phyloP scores from a whole-genome alignment of 1,140 invertebrate genomes.

The Daktulosphaira vitifoliae region DNA sequence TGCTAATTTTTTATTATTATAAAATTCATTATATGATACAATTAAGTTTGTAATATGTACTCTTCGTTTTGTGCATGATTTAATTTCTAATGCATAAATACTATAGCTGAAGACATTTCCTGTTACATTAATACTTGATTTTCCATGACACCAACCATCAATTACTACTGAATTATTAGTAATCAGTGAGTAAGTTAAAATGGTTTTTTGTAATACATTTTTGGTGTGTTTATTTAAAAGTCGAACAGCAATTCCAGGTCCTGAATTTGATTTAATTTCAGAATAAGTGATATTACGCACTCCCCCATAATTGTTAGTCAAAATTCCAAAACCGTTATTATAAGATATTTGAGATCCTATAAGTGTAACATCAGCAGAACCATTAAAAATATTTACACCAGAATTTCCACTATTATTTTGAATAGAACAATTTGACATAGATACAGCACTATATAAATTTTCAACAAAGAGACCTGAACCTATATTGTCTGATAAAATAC shows the following conservation, averaged over 20 bases:
- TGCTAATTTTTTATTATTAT: conserved; percentile 63
- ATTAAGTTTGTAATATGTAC: conserved; percentile 52
- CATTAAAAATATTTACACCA: conserved; percentile 74
- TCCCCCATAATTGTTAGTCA: conserved; percentile 86
- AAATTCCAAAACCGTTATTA: conserved; percentile 85
- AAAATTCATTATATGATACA: conserved; percentile 78
- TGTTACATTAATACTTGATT: conserved; percentile 62
- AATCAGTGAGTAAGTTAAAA: conserved; percentile 24
- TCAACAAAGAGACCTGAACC: conserved; percentile 27
- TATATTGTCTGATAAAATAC: conserved; percentile 24
- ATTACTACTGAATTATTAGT: conserved; percentile 20
- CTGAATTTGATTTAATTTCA: conserved; percentile 67
- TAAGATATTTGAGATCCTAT: conserved; percentile 79
- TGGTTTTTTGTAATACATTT: conserved; percentile 15
- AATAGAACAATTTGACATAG: conserved; percentile 10
- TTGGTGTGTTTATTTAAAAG: conserved; percentile 26
- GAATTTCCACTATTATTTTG: conserved; percentile 63
- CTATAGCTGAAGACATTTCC: conserved; percentile 75
- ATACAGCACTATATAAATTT: conserved; percentile 22
- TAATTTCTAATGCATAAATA: conserved; percentile 61
- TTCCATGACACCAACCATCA: conserved; percentile 24
- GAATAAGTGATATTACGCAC: conserved; percentile 77
- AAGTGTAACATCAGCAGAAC: conserved; percentile 86
- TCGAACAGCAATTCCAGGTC: conserved; percentile 69
- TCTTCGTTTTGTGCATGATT: conserved; percentile 43